phyloP scores from a whole-genome alignment of 2,888 invertebrate genomes.

The Lepidonotus clava region DNA sequence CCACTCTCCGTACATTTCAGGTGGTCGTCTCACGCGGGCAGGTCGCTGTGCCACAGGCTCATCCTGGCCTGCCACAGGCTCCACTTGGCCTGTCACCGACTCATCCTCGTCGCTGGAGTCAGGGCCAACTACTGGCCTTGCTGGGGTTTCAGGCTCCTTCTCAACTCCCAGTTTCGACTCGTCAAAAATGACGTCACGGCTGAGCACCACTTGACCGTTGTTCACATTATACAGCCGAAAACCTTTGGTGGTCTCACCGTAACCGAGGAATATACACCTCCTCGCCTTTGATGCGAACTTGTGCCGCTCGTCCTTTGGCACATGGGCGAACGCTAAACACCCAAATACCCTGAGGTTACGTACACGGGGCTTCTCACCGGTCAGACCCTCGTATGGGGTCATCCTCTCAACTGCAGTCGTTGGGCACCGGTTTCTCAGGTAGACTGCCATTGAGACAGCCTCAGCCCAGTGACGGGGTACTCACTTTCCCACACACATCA shows the following conservation, averaged over 20 bases:
- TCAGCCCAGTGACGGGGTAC: constrained; percentile 71
- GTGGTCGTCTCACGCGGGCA: background rate
- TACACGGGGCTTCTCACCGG: constrained; percentile 57
- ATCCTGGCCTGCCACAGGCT: background rate
- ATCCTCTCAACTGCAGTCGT: constrained; percentile 59
- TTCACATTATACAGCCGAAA: constrained; percentile 57
- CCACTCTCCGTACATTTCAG: constrained; percentile 37
- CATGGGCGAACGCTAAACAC: constrained; percentile 58
- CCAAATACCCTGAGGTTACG: constrained; percentile 58
- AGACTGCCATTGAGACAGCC: constrained; percentile 73
- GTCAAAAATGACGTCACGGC: constrained; percentile 62
- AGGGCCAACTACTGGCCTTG: background rate
- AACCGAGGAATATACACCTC: constrained; percentile 60
- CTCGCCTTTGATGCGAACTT: too few species aligned
- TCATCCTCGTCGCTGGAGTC: constrained; percentile 29
- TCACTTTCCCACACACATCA: constrained; percentile 51
- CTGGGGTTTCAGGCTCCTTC: background rate
- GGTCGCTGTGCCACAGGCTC: background rate
- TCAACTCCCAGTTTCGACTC: constrained; percentile 54
- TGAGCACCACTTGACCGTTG: constrained; percentile 38
- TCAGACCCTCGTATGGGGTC: constrained; percentile 66
- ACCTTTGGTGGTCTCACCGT: constrained; percentile 55
- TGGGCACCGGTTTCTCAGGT: constrained; percentile 72
- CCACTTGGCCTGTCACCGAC: background rate
- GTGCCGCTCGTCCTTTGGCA: constrained; percentile 58